phyloP scores from a whole-genome alignment of 2,113 vertebrate species.

The Tragelaphus strepsiceros region DNA sequence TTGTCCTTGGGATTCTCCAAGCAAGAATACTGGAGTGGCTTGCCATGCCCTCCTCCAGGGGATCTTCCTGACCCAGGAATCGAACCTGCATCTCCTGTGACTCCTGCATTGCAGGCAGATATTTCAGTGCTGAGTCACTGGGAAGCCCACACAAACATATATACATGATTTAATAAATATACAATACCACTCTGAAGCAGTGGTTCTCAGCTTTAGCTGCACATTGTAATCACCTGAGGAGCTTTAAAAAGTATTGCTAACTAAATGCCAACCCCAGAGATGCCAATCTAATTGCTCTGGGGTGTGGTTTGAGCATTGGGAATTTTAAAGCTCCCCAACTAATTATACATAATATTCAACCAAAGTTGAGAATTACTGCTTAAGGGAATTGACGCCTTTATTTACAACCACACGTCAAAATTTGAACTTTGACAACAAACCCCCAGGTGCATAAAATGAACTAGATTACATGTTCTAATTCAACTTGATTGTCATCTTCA shows the following conservation, averaged over 20 bases:
- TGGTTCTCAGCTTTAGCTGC: background rate
- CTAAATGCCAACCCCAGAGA: background rate
- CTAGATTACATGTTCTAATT: background rate
- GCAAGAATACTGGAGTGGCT: background rate
- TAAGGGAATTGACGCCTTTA: constrained; percentile 31
- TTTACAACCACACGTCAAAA: constrained; percentile 38
- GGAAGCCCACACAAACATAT: background rate
- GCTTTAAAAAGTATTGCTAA: background rate
- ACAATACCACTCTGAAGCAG: background rate
- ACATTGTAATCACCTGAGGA: background rate
- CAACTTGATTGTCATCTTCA: background rate
- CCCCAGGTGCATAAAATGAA: background rate
- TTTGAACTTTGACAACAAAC: background rate
- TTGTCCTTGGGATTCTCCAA: background rate
- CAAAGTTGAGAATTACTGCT: constrained; percentile 35
- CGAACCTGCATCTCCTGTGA: background rate
- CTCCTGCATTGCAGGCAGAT: background rate
- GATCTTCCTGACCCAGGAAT: background rate
- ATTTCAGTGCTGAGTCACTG: background rate
- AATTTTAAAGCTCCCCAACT: constrained; percentile 23
- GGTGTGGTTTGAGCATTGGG: background rate
- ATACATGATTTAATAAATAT: background rate
- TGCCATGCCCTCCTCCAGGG: background rate
- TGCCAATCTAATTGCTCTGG: constrained; percentile 40
- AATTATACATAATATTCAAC: constrained; percentile 45